A percentile compares a stretch with the other conserved stretches of the same genome.
Evolutionary conservation across 2,888 invertebrate species (phyloP).

Genomic region (Tenthredo livida): DNA sequence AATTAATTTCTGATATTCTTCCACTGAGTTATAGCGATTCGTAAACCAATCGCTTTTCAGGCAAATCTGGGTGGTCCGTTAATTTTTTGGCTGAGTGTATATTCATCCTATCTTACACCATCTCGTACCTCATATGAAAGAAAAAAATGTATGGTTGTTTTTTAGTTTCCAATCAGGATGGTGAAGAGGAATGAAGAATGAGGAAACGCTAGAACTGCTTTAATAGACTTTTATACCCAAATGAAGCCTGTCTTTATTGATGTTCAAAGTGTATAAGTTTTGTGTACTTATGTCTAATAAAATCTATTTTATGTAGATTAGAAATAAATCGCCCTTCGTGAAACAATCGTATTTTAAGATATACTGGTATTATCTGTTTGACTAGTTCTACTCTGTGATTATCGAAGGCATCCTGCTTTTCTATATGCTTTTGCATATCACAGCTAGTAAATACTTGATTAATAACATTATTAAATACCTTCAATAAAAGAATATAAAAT

Average conservation of each 20-base stretch:
- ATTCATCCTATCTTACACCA: no score
- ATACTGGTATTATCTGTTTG: background rate
- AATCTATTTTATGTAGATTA: background rate
- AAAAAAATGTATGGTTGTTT: no score
- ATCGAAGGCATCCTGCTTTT: conserved; percentile 10
- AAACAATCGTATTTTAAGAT: background rate
- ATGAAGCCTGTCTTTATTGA: background rate
- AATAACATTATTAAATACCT: background rate
- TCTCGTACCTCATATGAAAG: no score
- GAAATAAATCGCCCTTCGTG: background rate
- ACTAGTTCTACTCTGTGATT: background rate
- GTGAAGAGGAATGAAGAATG: no score
- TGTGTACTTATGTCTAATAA: background rate
- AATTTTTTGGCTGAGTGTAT: no score
- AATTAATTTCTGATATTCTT: no score
- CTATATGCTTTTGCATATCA: conserved; percentile 11
- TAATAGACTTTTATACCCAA: background rate
- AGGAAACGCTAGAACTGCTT: no score
- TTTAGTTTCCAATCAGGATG: no score
- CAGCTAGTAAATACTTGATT: background rate
- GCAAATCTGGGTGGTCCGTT: no score
- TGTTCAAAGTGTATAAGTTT: background rate
- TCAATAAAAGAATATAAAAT: background rate
- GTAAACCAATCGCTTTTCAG: no score
- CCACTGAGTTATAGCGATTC: no score